Evolutionary conservation across 2,797 vertebrate species (phyloP).

Genomic region (Takifugu ocellatus): DNA sequence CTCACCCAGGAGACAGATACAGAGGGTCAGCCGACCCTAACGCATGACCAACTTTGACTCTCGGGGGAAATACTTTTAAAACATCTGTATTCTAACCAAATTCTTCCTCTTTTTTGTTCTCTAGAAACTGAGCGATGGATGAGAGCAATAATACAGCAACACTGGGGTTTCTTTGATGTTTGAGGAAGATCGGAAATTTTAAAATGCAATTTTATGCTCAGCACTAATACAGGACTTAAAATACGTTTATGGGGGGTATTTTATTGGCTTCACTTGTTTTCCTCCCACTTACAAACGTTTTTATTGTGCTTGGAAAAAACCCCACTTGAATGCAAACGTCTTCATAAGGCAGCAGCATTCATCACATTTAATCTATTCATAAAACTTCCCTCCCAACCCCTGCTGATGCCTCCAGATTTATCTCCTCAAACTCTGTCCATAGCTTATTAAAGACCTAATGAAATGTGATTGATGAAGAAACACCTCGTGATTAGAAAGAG

Average conservation of each 20-base stretch:
- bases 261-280: conserved; percentile 28
- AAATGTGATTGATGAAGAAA: conserved; percentile 70
- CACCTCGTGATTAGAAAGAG: conserved; percentile 62
- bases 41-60: conserved; percentile 48
- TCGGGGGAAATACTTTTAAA: conserved; percentile 25
- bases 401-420: conserved; percentile 42
- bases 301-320: conserved; percentile 18
- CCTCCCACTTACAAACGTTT: conserved; percentile 12
- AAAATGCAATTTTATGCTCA: conserved; percentile 17
- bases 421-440: conserved; percentile 46
- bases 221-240: conserved; percentile 6
- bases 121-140: conserved; percentile 24
- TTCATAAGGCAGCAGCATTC: conserved; percentile 33
- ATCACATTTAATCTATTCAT: conserved; percentile 51
- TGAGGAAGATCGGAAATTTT: neutral
- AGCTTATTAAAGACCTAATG: conserved; percentile 66
- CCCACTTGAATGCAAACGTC: conserved; percentile 6
- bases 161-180: conserved; percentile 6
- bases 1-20: conserved; percentile 45
- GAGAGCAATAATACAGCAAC: conserved; percentile 17
- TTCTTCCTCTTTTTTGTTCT: conserved; percentile 14
- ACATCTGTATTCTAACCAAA: conserved; percentile 25
- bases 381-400: conserved; percentile 34
- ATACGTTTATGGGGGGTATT: conserved; percentile 14
- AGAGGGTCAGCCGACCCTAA: conserved; percentile 51